Conservation (phyloP, 2,113 vertebrate genomes). For the Mormyrus iriodes region DNA sequence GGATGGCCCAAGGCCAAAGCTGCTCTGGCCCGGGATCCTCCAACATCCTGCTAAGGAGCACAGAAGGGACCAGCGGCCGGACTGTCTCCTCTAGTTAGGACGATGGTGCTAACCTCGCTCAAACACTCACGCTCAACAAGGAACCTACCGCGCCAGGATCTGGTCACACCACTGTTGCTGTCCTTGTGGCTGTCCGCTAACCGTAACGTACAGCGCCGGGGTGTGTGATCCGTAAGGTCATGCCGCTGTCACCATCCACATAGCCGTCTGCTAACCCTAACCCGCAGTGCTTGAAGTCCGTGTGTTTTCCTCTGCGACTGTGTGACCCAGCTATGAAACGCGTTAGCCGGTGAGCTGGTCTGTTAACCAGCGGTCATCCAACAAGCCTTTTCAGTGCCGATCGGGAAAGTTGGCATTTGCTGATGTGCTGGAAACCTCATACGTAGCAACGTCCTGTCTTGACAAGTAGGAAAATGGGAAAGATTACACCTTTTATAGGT, state of each 20-base stretch:
- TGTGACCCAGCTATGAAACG: neutral
- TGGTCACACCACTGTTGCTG: neutral
- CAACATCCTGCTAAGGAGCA: neutral
- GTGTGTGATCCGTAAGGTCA: neutral
- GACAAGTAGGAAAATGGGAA: neutral
- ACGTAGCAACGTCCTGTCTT: neutral
- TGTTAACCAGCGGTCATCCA: neutral
- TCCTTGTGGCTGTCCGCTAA: neutral
- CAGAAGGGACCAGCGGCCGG: neutral
- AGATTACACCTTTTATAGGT: neutral
- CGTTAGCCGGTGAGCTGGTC: neutral
- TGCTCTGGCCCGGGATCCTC: neutral
- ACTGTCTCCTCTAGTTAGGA: neutral
- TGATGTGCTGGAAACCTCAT: neutral
- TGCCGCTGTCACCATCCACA: neutral
- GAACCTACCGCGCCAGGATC: neutral
- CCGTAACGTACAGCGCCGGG: neutral
- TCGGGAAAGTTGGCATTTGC: no score
- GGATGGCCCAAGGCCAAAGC: neutral
- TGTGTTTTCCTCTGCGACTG: neutral
- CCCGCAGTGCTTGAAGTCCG: neutral
- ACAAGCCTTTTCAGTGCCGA: neutral
- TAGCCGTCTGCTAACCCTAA: neutral
- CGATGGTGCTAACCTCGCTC: conserved; percentile 11
- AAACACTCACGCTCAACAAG: neutral